A percentile compares a stretch with the other conserved stretches of the same genome.
Conservation (phyloP, 1,140 invertebrate genomes). For the Polypedilum pembai region DNA sequence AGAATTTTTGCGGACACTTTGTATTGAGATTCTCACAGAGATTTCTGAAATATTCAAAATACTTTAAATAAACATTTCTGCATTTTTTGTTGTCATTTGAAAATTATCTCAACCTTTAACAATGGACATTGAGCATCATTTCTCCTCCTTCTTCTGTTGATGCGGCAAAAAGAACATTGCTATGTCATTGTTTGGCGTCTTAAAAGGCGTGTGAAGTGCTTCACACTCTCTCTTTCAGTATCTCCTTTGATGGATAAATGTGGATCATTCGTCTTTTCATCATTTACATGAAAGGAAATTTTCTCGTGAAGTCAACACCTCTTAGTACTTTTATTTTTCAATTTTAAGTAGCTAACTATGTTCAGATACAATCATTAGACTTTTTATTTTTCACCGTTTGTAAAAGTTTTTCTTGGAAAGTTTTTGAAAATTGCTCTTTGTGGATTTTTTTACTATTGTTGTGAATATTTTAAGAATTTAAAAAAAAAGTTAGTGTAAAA, state of each 20-base stretch:
- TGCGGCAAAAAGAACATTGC: background rate
- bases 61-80: conserved; percentile 5
- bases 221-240: background rate
- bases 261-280: background rate
- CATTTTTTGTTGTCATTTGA: background rate
- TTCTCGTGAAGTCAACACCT: no score
- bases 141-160: background rate
- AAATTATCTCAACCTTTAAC: background rate
- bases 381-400: no score
- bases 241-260: background rate
- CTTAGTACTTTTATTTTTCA: no score
- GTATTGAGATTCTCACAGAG: background rate
- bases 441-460: no score
- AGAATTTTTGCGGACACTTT: background rate
- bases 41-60: background rate
- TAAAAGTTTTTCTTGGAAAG: no score
- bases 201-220: background rate
- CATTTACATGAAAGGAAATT: no score
- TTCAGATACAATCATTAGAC: no score
- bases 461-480: no score
- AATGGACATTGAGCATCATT: background rate
- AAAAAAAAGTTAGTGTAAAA: no score
- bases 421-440: no score
- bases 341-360: no score
- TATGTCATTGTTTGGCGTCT: background rate